phyloP scores from a whole-genome alignment of 2,113 vertebrate genomes.

The Dolichallabes microphthalmus region DNA sequence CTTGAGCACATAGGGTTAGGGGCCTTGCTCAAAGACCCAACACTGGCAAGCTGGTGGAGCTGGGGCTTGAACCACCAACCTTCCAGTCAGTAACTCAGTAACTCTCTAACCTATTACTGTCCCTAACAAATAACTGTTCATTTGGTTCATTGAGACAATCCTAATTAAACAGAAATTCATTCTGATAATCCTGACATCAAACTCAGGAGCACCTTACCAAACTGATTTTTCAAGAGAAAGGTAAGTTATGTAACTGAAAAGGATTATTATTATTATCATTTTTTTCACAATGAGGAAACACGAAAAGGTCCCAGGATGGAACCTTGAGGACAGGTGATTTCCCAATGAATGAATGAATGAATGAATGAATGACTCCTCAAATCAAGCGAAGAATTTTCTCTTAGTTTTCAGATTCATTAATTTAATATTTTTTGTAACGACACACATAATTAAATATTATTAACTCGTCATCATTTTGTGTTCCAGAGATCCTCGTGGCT shows the following conservation, averaged over 20 bases:
- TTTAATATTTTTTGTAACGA: too few species aligned
- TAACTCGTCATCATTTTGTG: neutral
- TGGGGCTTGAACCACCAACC: too few species aligned
- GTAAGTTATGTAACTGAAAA: neutral
- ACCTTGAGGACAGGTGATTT: neutral
- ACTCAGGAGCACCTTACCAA: neutral
- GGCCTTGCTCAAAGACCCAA: too few species aligned
- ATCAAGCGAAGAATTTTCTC: too few species aligned
- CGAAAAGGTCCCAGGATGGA: neutral
- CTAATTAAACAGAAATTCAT: neutral
- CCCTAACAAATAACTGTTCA: too few species aligned
- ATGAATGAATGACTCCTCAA: neutral
- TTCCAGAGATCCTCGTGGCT: conserved; percentile 59
- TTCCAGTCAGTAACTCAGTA: too few species aligned
- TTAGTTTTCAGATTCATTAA: neutral
- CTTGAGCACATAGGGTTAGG: too few species aligned
- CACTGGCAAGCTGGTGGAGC: too few species aligned
- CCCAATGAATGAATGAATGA: neutral
- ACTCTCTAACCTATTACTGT: too few species aligned
- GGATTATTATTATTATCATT: neutral
- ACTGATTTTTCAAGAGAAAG: neutral
- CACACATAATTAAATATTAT: neutral
- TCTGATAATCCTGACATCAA: neutral
- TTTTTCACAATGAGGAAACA: neutral
- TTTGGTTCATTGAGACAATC: neutral